Evolutionary conservation across 2,888 invertebrate species (phyloP).

Genomic region (Andrena camellia): DNA sequence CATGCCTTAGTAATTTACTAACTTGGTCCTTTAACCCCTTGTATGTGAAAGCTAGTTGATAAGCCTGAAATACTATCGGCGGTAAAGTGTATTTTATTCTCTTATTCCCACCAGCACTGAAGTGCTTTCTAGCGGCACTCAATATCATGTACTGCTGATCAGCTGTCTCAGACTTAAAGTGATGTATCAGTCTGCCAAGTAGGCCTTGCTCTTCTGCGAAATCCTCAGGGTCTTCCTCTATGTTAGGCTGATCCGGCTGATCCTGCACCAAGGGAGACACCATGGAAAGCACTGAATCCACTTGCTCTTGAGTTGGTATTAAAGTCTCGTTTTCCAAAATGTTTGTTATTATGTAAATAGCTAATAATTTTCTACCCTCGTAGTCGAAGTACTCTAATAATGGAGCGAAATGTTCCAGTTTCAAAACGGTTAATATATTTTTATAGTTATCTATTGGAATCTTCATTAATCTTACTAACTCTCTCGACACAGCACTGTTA

Average conservation of each 20-base stretch:
- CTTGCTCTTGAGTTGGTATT: slow-evolving; percentile 95
- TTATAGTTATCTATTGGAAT: slow-evolving; percentile 98
- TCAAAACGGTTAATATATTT: slow-evolving; percentile 94
- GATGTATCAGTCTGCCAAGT: slow-evolving; percentile 94
- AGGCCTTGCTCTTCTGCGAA: slow-evolving; percentile 98
- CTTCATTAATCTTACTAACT: slow-evolving; percentile 96
- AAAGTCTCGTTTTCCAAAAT: slow-evolving; percentile 95
- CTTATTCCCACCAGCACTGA: slow-evolving; percentile 95
- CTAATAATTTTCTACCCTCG: slow-evolving; percentile 93
- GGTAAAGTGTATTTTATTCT: slow-evolving; percentile 97
- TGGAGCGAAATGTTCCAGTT: slow-evolving; percentile 94
- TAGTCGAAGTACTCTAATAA: slow-evolving; percentile 95
- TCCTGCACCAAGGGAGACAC: slow-evolving; percentile 95
- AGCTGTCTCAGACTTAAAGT: slow-evolving; percentile 91
- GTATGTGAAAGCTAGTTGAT: slow-evolving; percentile 94
- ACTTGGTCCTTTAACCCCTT: slow-evolving; percentile 91
- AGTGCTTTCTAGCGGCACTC: slow-evolving; percentile 94
- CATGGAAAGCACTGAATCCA: slow-evolving; percentile 92
- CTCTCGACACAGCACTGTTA: slow-evolving; percentile 94
- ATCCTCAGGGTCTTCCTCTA: slow-evolving; percentile 94
- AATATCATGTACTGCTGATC: slow-evolving; percentile 97
- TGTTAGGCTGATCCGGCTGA: slow-evolving; percentile 90
- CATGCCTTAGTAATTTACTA: slow-evolving; percentile 55
- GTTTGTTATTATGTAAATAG: slow-evolving; percentile 95
- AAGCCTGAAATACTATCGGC: slow-evolving; percentile 97